Evolutionary conservation across 2,888 invertebrate species (phyloP), one percentile per base, ranked within the genome.

Genomic region (Tigriopus californicus): DNA sequence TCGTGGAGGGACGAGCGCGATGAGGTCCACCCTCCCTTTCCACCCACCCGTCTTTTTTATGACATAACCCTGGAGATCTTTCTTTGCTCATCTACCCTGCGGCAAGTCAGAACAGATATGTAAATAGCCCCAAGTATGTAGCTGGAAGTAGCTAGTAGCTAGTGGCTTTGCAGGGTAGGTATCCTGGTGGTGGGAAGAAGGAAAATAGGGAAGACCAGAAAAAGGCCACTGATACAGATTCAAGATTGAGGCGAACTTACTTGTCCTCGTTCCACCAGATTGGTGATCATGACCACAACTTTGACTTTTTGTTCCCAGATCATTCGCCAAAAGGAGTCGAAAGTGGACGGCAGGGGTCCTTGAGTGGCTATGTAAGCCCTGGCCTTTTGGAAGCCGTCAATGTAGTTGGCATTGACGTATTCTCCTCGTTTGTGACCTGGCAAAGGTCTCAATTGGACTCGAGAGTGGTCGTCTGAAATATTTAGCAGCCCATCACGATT

Each of bases 251-350:
- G 33, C 33, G 3, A 20, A 74, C 80, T 76, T 72, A 88, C 87
- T 74, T 88, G 77, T 66, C 89, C 94, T 63, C 89, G 77, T 73
- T 94, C 94, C 60, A 91, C 85, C 60, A 95, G 79, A 75, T 95
- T 94, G 46, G 94, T 95, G 66, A 95, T 95, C 94, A 95, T 95
- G 62, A 95, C 90, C 67, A 95, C 83, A 59, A 92, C 88, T 67
- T 83, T 82, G 60, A 90, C 88, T 41, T 85, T 78, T 71, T 94
- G 92, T 69, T 94, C 92, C 91, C 92, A 94, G 65, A 94, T 84
- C 92, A 94, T 94, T 53, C 89, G 79, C 94, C 94, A 95, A 74
- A 91, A 94, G 64, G 89, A 88, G 69, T 87, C 86, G 68, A 94
- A 84, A 3, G 94, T 94, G 49, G 84, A 83, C 41, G 90, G 89